Evolutionary conservation across 2,113 vertebrate genomes (phyloP).

Genomic region (Hemiscyllium ocellatum): DNA sequence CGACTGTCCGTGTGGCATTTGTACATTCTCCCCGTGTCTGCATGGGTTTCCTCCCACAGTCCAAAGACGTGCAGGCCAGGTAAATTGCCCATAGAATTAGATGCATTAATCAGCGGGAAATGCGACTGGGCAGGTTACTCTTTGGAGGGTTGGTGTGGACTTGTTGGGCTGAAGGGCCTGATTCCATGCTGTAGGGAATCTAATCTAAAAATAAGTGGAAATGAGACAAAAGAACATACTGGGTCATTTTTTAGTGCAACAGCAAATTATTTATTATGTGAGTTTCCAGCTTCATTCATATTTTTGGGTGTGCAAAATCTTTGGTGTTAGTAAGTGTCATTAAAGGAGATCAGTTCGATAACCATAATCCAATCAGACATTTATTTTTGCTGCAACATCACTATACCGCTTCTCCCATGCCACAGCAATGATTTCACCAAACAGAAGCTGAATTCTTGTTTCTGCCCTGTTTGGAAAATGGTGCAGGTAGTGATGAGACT

Average conservation of each 20-base stretch:
- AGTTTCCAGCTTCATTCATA: not conserved
- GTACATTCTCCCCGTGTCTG: too few species aligned
- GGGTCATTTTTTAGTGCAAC: conserved; percentile 6
- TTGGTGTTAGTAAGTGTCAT: not conserved
- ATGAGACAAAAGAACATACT: not conserved
- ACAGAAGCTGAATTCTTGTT: not conserved
- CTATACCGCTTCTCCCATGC: not conserved
- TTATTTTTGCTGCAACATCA: not conserved
- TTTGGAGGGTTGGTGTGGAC: too few species aligned
- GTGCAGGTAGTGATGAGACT: not conserved
- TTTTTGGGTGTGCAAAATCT: not conserved
- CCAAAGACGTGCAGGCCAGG: too few species aligned
- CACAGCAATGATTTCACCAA: not conserved
- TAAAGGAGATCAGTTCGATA: not conserved
- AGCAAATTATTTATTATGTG: not conserved
- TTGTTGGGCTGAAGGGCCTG: too few species aligned
- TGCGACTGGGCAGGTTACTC: too few species aligned
- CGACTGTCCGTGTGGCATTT: too few species aligned
- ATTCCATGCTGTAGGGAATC: too few species aligned
- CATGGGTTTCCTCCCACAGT: too few species aligned
- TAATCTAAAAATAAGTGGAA: not conserved
- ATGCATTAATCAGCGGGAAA: too few species aligned
- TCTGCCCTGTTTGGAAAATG: not conserved
- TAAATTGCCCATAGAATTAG: too few species aligned
- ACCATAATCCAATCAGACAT: not conserved